Base-by-base conservation (phyloP, 2,797 vertebrate species). In the Pangasius larnaudii region DNA sequence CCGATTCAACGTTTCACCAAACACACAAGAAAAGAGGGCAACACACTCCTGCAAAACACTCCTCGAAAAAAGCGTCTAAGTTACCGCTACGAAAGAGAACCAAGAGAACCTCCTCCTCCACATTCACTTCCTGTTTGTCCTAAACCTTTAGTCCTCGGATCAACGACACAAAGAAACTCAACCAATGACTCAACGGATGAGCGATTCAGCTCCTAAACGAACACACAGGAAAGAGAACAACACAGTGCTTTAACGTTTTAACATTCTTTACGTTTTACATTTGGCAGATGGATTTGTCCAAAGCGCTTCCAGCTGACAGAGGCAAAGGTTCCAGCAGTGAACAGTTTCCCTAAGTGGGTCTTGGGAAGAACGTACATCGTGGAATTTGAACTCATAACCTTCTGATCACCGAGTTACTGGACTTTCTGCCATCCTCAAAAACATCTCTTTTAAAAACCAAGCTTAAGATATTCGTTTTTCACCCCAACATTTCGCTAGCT, bases 101-200 rank as follows among this genome's bases (percentile, higher is more conserved):
- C 59, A n/a, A 61, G 56, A 80, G 78, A 80, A 80, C 33, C 78
- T 59, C 78, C 78, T 59, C 78, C 33, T 80, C 78, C 56, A 80
- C 39, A 46, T 82, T 82, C 58, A 65, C 59, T 63, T 82, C 80
- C 80, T 82, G 80, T 65, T 63, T 65, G 36, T 82, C 59, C 59
- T n/a, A 46, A 82, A 82, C 59, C 53, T 19, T 82, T 63, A 82
- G 79, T 82, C 79, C 33, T 24, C 13, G 8, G 39, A 46, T 65
- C 80, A 65, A 63, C 80, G 8, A 65, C 80, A 82, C 80, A 82
- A 82, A n/a, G 39, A 10, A 82, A 65, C 80, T 65, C 39, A 19
- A 63, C 39, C 39, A 65, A 46, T 24, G 59, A n/a, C 59, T 82
- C 53, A 61, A 51, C 36, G 24, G 56, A 81, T 42, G 39, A 46